A percentile compares a stretch with the other conserved stretches of the same genome.
These are phyloP conservation scores for Rattus norvegicus DNA, from an alignment of 2,113 vertebrate genomes.

Conservation along the genomic window DNA sequence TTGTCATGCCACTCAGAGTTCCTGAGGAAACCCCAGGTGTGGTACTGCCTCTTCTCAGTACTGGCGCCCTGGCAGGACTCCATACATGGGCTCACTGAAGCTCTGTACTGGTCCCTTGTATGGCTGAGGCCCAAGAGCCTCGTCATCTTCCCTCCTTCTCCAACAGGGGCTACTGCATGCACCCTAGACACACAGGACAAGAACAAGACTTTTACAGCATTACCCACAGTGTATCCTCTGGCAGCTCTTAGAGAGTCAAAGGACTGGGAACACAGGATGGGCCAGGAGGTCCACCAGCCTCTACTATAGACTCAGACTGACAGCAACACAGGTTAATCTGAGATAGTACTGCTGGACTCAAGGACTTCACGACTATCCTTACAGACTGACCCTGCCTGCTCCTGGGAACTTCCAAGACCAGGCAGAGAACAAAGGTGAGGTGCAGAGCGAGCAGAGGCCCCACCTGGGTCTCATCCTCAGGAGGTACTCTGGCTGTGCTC, in stretches of 20 bases:
- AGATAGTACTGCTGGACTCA: background rate
- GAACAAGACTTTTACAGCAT: background rate
- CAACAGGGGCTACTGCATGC: background rate
- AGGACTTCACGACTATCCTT: background rate
- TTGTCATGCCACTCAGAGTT: background rate
- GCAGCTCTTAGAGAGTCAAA: background rate
- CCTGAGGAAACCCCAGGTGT: background rate
- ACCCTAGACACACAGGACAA: background rate
- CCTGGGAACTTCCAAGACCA: background rate
- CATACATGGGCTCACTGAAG: background rate
- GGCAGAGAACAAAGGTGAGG: constrained; percentile 1
- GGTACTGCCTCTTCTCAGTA: background rate
- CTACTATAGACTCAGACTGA: background rate
- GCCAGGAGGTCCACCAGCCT: background rate
- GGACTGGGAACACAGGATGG: background rate
- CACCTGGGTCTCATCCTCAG: constrained; percentile 90
- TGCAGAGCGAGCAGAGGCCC: constrained; percentile 42
- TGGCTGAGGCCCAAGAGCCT: background rate
- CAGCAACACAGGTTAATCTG: background rate
- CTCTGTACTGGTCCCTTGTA: background rate
- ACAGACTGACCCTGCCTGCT: background rate
- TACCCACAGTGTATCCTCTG: background rate
- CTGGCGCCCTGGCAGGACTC: background rate
- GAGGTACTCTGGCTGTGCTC: constrained; percentile 81
- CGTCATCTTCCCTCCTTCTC: background rate